Percentiles rank a stretch among this genome's conserved stretches.
Evolutionary conservation across 2,797 vertebrate species (phyloP).

Genomic region (Yasuhikotakia modesta): DNA sequence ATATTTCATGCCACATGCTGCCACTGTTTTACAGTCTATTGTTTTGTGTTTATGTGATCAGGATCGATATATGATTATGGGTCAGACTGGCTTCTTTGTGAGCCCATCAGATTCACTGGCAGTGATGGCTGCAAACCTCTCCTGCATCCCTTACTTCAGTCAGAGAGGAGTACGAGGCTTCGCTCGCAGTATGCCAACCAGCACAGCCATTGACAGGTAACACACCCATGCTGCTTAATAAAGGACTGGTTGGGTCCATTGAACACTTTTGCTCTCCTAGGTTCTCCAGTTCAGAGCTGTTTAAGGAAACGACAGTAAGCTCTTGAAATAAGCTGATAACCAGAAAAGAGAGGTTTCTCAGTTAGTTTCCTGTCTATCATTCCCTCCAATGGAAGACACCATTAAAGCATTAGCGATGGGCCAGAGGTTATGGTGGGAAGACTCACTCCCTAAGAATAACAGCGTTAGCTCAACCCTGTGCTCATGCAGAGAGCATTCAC

Average conservation of each 20-base stretch:
- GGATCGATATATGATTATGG: slow-evolving; percentile 98
- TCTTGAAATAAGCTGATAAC: slow-evolving; percentile 34
- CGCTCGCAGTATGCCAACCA: slow-evolving; percentile 96
- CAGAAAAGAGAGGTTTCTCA: slow-evolving; percentile 32
- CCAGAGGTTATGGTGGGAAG: slow-evolving; percentile 46
- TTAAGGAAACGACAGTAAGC: too few relatives aligned
- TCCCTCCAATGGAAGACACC: neutral
- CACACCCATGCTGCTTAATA: too few relatives aligned
- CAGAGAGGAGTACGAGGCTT: slow-evolving; percentile 91
- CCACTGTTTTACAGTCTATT: neutral
- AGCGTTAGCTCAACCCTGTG: slow-evolving; percentile 65
- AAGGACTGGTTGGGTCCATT: too few relatives aligned
- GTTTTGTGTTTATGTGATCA: slow-evolving; percentile 59
- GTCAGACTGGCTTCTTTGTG: slow-evolving; percentile 95
- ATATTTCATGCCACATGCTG: too few relatives aligned
- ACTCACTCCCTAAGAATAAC: slow-evolving; percentile 73
- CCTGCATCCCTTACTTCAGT: slow-evolving; percentile 92
- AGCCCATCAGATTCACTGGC: slow-evolving; percentile 95
- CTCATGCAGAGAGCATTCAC: slow-evolving; percentile 42
- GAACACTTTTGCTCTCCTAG: too few relatives aligned
- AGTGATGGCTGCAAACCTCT: slow-evolving; percentile 94
- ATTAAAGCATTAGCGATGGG: slow-evolving; percentile 26
- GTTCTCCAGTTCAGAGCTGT: neutral
- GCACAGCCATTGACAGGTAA: slow-evolving; percentile 94
- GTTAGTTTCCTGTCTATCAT: slow-evolving; percentile 27